These are phyloP conservation scores for Procambarus virginalis DNA, from an alignment of 1,140 invertebrate species.

Conservation along the genomic window DNA sequence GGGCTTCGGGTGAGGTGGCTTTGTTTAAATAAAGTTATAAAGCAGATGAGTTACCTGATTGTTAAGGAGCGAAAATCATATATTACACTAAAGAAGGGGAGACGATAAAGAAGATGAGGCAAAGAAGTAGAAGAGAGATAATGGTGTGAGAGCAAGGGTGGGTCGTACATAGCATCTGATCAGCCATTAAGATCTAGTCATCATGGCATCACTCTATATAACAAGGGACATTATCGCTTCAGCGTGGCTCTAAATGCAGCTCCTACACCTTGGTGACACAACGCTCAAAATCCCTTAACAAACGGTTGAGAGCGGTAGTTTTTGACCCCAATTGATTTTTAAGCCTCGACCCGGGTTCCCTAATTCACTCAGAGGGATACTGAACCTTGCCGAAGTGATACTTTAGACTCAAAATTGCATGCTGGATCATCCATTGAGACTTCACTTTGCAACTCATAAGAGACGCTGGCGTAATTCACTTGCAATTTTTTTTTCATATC, in stretches of 20 bases:
- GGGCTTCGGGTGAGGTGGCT: not conserved
- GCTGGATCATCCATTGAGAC: not conserved
- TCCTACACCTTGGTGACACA: slow-evolving; percentile 2
- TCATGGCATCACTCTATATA: slow-evolving; percentile 27
- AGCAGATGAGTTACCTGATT: not conserved
- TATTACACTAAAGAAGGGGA: not conserved
- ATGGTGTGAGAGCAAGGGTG: not conserved
- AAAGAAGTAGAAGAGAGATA: not conserved
- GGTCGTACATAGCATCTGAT: slow-evolving; percentile 36
- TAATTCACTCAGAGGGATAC: slow-evolving; percentile 50
- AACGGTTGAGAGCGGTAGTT: not conserved
- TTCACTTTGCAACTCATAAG: slow-evolving; percentile 12
- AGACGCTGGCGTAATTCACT: slow-evolving; percentile 2
- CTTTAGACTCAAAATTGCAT: slow-evolving; percentile 37
- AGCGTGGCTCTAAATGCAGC: not conserved
- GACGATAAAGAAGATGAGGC: not conserved
- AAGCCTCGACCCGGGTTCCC: slow-evolving; percentile 3
- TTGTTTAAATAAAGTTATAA: too few relatives aligned
- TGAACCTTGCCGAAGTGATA: slow-evolving; percentile 36
- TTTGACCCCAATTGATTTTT: slow-evolving; percentile 6
- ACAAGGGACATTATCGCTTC: slow-evolving; percentile 34
- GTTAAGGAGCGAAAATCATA: not conserved
- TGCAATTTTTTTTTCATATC: slow-evolving; percentile 13
- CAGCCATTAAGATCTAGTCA: slow-evolving; percentile 56
- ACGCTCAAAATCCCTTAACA: slow-evolving; percentile 11